A percentile compares a stretch with the other conserved stretches of the same genome.
Conservation (phyloP, 2,888 invertebrate species). For the Hemistola chrysoprasaria region DNA sequence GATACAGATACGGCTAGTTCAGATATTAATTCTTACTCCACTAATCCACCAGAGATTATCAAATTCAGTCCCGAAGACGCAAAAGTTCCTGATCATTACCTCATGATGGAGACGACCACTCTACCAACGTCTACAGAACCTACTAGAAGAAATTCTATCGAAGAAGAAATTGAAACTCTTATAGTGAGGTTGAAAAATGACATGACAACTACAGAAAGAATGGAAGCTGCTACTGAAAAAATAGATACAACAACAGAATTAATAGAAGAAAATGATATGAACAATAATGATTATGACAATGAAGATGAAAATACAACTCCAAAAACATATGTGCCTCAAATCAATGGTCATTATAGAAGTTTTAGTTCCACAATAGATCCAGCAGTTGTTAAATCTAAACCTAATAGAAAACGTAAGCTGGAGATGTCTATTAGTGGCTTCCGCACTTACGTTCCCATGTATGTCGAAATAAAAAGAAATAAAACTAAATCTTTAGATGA, state of each 20-base stretch:
- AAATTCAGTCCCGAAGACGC: constrained; percentile 70
- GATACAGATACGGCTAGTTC: constrained; percentile 37
- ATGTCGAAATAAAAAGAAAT: constrained; percentile 67
- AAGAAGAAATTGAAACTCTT: constrained; percentile 33
- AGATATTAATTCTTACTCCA: constrained; percentile 40
- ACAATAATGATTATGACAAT: too few relatives aligned
- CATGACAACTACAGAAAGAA: constrained; percentile 28
- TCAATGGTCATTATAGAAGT: constrained; percentile 70
- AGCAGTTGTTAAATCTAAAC: constrained; percentile 41
- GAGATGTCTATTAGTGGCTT: constrained; percentile 52
- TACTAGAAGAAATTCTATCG: constrained; percentile 31
- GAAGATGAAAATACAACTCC: constrained; percentile 37
- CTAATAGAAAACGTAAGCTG: constrained; percentile 54
- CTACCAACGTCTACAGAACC: constrained; percentile 17
- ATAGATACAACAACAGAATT: constrained; percentile 16
- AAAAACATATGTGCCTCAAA: constrained; percentile 63
- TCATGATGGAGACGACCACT: constrained; percentile 30
- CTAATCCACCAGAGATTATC: constrained; percentile 54
- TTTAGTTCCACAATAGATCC: constrained; percentile 46
- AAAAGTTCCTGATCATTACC: constrained; percentile 60
- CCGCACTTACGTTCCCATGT: constrained; percentile 54
- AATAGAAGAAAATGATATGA: constrained; percentile 21
- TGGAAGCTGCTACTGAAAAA: too few relatives aligned
- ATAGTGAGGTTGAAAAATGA: constrained; percentile 54
- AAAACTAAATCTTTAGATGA: constrained; percentile 34